Percentiles rank a stretch among this genome's conserved stretches.
Evolutionary conservation across 2,797 vertebrate genomes (phyloP).

Genomic region (Knipowitschia caucasica): DNA sequence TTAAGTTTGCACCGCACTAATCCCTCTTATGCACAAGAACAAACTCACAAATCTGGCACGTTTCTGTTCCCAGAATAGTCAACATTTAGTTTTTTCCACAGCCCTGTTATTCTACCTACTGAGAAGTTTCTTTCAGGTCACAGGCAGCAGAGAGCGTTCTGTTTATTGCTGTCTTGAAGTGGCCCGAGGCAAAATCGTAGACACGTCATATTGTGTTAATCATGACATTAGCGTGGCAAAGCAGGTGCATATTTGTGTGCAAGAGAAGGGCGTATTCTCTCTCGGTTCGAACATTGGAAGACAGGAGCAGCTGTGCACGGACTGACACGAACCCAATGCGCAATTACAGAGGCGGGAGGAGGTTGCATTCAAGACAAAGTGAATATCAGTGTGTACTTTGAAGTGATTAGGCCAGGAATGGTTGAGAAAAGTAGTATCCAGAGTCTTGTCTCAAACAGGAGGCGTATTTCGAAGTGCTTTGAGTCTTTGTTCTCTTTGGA

Average conservation of each 20-base stretch:
- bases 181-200: slow-evolving; percentile 16
- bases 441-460: not conserved
- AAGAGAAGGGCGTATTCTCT: slow-evolving; percentile 4
- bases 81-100: not conserved
- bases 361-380: not conserved
- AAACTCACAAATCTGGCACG: not conserved
- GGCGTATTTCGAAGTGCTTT: not conserved
- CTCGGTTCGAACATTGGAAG: slow-evolving; percentile 33
- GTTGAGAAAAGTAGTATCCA: slow-evolving; percentile 1
- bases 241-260: slow-evolving; percentile 34
- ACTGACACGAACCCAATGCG: slow-evolving; percentile 20
- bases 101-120: not conserved
- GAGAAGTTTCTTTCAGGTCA: slow-evolving; percentile 12
- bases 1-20: slow-evolving; percentile 3
- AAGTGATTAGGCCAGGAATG: not conserved
- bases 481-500: not conserved
- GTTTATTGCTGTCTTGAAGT: slow-evolving; percentile 19
- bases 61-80: not conserved
- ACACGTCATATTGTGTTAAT: slow-evolving; percentile 16
- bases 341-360: not conserved
- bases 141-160: not conserved
- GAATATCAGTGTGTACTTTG: not conserved
- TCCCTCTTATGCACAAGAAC: slow-evolving; percentile 6
- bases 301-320: slow-evolving; percentile 32
- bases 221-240: slow-evolving; percentile 18